Conservation (phyloP, 2,113 vertebrate species). For the Xerus inauris region DNA sequence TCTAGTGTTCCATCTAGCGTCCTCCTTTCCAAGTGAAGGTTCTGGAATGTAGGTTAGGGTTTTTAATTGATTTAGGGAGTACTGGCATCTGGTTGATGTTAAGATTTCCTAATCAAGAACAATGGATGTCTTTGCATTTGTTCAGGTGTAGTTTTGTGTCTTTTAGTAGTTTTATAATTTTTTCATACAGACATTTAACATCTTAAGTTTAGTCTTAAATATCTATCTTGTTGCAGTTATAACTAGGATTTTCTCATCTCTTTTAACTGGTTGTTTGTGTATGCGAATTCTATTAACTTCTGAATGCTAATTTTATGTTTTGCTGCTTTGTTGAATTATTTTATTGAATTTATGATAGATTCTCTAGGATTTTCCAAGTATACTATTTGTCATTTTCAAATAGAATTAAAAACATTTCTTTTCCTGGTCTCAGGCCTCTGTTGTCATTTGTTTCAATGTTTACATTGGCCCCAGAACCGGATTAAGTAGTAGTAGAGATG, state of each 20-base stretch:
- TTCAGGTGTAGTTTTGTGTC: neutral
- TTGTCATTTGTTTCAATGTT: neutral
- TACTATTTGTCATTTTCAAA: neutral
- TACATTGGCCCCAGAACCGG: neutral
- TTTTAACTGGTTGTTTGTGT: neutral
- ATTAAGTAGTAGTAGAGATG: neutral
- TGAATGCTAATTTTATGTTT: neutral
- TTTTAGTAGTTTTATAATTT: neutral
- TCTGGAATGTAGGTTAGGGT: neutral
- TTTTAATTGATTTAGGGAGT: neutral
- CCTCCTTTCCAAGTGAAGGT: neutral
- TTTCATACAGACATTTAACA: neutral
- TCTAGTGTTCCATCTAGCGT: neutral
- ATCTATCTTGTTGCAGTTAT: neutral
- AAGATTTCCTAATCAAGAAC: neutral
- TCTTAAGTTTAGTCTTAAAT: conserved; percentile 5
- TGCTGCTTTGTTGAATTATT: neutral
- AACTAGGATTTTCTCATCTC: neutral
- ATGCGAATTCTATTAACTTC: neutral
- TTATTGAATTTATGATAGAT: neutral
- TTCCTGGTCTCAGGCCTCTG: neutral
- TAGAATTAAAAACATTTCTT: neutral
- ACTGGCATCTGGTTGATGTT: neutral
- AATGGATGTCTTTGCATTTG: neutral
- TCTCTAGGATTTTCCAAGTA: neutral